These are phyloP conservation scores for Diploscapter pachys DNA, from an alignment of 1,140 invertebrate genomes.

Conservation along the genomic window DNA sequence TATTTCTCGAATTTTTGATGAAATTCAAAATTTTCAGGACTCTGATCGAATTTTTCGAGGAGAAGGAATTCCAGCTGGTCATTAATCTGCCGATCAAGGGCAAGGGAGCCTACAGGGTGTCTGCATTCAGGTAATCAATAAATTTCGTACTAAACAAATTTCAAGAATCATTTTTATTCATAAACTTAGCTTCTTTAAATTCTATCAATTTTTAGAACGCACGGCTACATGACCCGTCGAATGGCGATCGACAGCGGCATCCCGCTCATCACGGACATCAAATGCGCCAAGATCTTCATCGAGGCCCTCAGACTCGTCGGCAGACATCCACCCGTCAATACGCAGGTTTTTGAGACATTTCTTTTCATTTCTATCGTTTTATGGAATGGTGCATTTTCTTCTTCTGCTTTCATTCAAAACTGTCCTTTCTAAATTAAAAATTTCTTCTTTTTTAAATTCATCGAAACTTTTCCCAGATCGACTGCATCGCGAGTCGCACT, in stretches of 20 bases:
- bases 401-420: no score
- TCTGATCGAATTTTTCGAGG: slow-evolving; percentile 84
- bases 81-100: slow-evolving; percentile 94
- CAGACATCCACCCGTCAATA: slow-evolving; percentile 78
- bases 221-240: slow-evolving; percentile 71
- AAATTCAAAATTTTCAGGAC: slow-evolving; percentile 60
- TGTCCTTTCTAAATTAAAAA: no score
- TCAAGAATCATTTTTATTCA: neutral
- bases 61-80: slow-evolving; percentile 89
- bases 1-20: no score
- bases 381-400: no score
- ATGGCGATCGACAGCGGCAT: slow-evolving; percentile 96
- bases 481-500: slow-evolving; percentile 85
- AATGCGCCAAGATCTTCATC: slow-evolving; percentile 95
- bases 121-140: slow-evolving; percentile 69
- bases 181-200: no score
- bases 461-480: slow-evolving; percentile 64
- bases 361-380: no score
- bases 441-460: no score
- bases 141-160: neutral
- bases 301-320: slow-evolving; percentile 79
- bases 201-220: slow-evolving; percentile 66
- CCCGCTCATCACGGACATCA: slow-evolving; percentile 93
- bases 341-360: slow-evolving; percentile 51
- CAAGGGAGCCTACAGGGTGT: slow-evolving; percentile 81